A percentile compares a stretch with the other conserved stretches of the same genome.
These are phyloP conservation scores for Dolichomitus sp. DNA, from an alignment of 2,888 invertebrate genomes.

Conservation along the genomic window DNA sequence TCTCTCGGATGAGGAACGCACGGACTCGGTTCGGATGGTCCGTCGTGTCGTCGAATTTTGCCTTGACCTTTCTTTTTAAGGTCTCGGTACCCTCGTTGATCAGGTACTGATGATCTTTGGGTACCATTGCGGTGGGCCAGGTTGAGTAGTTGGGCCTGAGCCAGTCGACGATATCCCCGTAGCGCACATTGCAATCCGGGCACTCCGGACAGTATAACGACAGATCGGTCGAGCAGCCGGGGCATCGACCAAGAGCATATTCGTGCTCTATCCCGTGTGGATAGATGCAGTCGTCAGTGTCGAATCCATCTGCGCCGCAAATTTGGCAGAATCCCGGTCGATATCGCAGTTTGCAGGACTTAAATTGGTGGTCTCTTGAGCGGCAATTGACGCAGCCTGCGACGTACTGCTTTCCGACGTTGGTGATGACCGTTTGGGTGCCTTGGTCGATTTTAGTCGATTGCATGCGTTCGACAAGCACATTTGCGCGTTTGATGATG, in stretches of 20 bases:
- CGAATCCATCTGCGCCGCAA: too few relatives aligned
- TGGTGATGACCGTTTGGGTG: conserved; percentile 45
- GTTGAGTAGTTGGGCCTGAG: conserved; percentile 56
- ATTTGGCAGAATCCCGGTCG: too few relatives aligned
- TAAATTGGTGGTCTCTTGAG: conserved; percentile 28
- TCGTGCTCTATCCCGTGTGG: conserved; percentile 61
- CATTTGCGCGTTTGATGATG: conserved; percentile 16
- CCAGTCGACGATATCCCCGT: conserved; percentile 57
- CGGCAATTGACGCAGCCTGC: conserved; percentile 48
- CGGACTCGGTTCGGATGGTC: too few relatives aligned
- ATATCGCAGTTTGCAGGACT: conserved; percentile 7
- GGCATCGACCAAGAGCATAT: conserved; percentile 32
- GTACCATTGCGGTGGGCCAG: conserved; percentile 35
- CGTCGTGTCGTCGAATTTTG: too few relatives aligned
- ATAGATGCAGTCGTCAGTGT: conserved; percentile 56
- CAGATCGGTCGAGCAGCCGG: conserved; percentile 35
- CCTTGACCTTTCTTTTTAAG: too few relatives aligned
- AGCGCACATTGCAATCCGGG: conserved; percentile 61
- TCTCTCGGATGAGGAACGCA: too few relatives aligned
- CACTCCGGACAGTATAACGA: conserved; percentile 55
- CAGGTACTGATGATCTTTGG: conserved; percentile 46
- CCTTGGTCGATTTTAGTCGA: conserved; percentile 20
- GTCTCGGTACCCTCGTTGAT: conserved; percentile 26
- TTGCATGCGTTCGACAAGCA: conserved; percentile 11
- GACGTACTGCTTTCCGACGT: conserved; percentile 35